Evolutionary conservation across 2,888 invertebrate genomes (phyloP).

Genomic region (Campoplex nolae): DNA sequence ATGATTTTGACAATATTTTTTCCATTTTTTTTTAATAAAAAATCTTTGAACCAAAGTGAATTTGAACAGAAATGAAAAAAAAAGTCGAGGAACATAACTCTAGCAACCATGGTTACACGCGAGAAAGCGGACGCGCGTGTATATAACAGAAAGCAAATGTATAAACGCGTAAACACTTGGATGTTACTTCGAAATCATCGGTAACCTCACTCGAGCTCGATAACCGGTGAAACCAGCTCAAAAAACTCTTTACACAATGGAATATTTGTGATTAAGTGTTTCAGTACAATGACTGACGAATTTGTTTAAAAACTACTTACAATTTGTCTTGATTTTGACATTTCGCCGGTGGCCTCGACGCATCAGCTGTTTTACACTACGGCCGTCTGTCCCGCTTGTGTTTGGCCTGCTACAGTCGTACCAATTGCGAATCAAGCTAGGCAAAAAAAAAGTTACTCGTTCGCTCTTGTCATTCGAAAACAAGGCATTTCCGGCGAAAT

Average conservation of each 20-base stretch:
- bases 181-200: constrained; percentile 27
- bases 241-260: not conserved
- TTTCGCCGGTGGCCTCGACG: constrained; percentile 82
- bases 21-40: not conserved
- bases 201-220: constrained; percentile 20
- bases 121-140: constrained; percentile 64
- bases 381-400: constrained; percentile 63
- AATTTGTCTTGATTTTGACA: constrained; percentile 84
- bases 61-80: constrained; percentile 10
- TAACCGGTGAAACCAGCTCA: not conserved
- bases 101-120: constrained; percentile 72
- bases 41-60: not conserved
- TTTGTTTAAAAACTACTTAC: constrained; percentile 78
- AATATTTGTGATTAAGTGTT: not conserved
- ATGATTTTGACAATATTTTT: not conserved
- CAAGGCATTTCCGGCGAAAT: constrained; percentile 25
- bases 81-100: constrained; percentile 66
- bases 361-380: constrained; percentile 81
- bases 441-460: constrained; percentile 13
- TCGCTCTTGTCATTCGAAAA: constrained; percentile 7
- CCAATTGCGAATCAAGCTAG: constrained; percentile 24
- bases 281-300: not conserved
- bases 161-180: constrained; percentile 63
- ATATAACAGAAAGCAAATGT: constrained; percentile 35
- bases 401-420: constrained; percentile 15